Evolutionary conservation across 1,140 invertebrate species (phyloP), one percentile per base, ranked within the genome.

Genomic region (Drosophila kikkawai): DNA sequence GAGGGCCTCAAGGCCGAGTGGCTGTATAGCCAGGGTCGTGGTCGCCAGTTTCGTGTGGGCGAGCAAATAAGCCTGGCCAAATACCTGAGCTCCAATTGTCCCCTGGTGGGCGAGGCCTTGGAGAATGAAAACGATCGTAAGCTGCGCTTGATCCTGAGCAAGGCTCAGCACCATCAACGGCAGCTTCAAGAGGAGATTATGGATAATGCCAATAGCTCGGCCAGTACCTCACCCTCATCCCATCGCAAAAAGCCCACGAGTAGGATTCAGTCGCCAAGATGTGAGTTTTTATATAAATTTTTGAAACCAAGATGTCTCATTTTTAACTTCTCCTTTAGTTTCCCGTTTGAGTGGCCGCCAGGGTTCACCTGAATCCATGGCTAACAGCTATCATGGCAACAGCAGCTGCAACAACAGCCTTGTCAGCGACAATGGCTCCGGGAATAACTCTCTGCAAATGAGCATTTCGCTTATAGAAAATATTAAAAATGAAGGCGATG

Each of bases 1-100:
- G 98, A 99, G 95, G 92, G 97, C 92, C 94, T 98, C 66, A 97
- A 98, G 94, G 97, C 97, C n/a, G 97, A 98, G 92, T 98, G 98
- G 98, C 93, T 99, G 48, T 98, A 98, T 93, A 98, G 97, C 76
- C 98, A 98, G 94, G 97, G 97, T 26, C 95, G 97, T 90, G 97
- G 97, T 13, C 95, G 97, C 65, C 96, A 97, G 92, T 98, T 97
- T 93, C 95, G 96, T 50, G 94, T 96, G 32, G 97, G 97, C 6
- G 96, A 99, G 91, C 97, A 99, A 80, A 91, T 94, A 13, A 95
- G 96, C 61, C 91, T 98, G n/a, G 95, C 96, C 32, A 96, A 97
- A 73, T 98, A 98, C 93, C 93, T 99, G 12, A 94, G 95, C 9
- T 95, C 95, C 22, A 96, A 96, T 13, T 97, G 97, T 86, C 96